Evolutionary conservation across 2,888 invertebrate species (phyloP), one percentile per base, ranked within the genome.

Genomic region (Rapana venosa): DNA sequence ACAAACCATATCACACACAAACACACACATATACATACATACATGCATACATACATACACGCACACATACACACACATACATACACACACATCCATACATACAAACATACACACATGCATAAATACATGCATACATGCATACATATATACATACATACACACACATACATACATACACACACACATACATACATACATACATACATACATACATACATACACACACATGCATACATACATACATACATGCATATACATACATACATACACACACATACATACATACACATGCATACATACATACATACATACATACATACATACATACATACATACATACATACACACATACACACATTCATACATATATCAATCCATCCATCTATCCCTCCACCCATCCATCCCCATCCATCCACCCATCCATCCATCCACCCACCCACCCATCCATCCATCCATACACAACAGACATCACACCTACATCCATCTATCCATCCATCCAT

Each of bases 111-210:
- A 22, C 70, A 70, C 70, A 6, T 26, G 26, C 70, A 6, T 1
- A 70, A 20, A 70, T 26, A 70, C 70, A 70, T 26, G 1, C 8
- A 6, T 26, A 6, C 70, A 6, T 26, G 26, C 70, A 2, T n/a
- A 17, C 70, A 15, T n/a, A 17, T 4, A 70, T n/a, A 17, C 70
- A 70, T n/a, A 17, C 70, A 70, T n/a, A 17, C 70, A 70, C 70
- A 17, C 70, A 70, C 70, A 17, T n/a, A 70, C 70, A 70, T n/a
- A 70, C 70, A 70, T n/a, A 70, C 20, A 70, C 70, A 70, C 70
- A 70, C 70, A 70, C 70, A 70, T n/a, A 70, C 26, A 70, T n/a
- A 70, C 70, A 70, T n/a, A 70, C 70, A 70, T n/a, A 70, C 70
- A 70, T n/a, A 70, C 70, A 70, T n/a, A 70, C 70, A 70, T n/a